Evolutionary conservation across 2,797 vertebrate species (phyloP).

Genomic region (Melanogrammus aeglefinus): DNA sequence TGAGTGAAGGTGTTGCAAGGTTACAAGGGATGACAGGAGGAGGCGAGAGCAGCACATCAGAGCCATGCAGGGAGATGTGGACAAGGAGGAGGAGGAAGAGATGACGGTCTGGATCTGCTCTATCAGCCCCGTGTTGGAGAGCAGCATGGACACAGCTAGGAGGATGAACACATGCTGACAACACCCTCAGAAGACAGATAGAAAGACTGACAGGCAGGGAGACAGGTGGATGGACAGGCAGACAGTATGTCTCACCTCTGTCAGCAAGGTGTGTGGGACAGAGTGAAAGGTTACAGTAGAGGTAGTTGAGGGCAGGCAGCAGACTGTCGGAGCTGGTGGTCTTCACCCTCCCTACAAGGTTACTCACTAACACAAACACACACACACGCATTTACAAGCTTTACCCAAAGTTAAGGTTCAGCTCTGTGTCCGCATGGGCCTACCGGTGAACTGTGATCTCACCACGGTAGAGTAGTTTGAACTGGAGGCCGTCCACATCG

Average conservation of each 20-base stretch:
- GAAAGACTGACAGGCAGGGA: conserved; percentile 22
- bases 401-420: background rate
- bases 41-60: conserved; percentile 84
- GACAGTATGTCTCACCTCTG: conserved; percentile 63
- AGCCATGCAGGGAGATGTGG: conserved; percentile 47
- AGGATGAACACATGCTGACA: background rate
- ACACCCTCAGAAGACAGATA: background rate
- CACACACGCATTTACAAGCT: conserved; percentile 24
- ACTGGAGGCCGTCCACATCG: conserved; percentile 82
- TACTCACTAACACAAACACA: conserved; percentile 77
- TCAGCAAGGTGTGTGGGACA: conserved; percentile 62
- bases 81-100: conserved; percentile 52
- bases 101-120: conserved; percentile 83
- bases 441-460: conserved; percentile 46
- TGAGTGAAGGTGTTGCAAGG: conserved; percentile 77
- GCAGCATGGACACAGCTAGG: conserved; percentile 84
- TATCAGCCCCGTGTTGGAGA: conserved; percentile 82
- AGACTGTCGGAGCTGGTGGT: conserved; percentile 72
- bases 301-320: conserved; percentile 85
- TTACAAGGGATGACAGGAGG: conserved; percentile 81
- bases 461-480: conserved; percentile 92
- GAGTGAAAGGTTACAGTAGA: conserved; percentile 80
- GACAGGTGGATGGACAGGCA: background rate
- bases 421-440: background rate
- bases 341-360: conserved; percentile 80